These are phyloP conservation scores for Esox niger DNA, from an alignment of 2,113 vertebrate species.

Conservation along the genomic window DNA sequence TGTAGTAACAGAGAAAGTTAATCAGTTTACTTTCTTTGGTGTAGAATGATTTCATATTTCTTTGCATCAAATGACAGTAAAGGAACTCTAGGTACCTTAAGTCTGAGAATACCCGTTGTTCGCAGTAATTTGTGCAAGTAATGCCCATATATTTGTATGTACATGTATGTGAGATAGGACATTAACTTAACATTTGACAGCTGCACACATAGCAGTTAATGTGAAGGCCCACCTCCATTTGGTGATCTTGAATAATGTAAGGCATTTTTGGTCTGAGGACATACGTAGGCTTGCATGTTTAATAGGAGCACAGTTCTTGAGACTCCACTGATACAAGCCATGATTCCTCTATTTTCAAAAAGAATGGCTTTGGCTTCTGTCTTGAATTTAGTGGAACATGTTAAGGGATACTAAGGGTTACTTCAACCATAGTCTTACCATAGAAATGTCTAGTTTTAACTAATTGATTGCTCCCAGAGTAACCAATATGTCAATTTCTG, in stretches of 20 bases:
- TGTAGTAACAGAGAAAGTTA: no score
- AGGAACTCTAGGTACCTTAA: not conserved
- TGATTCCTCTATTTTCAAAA: no score
- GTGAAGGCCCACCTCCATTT: slow-evolving; percentile 7
- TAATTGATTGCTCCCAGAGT: no score
- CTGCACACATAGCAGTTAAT: slow-evolving; percentile 6
- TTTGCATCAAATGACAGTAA: not conserved
- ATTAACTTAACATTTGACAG: slow-evolving; percentile 6
- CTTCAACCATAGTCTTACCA: no score
- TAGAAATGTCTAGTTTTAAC: no score
- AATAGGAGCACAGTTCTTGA: slow-evolving; percentile 11
- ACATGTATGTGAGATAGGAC: not conserved
- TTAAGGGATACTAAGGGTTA: not conserved
- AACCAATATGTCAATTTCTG: no score
- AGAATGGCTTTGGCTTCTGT: not conserved
- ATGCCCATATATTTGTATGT: not conserved
- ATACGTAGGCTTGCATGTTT: slow-evolving; percentile 5
- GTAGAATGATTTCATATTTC: not conserved
- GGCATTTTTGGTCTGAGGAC: slow-evolving; percentile 11
- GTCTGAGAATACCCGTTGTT: not conserved
- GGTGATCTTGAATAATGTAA: slow-evolving; percentile 1
- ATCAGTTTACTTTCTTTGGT: not conserved
- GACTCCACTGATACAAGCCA: not conserved
- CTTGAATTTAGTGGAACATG: not conserved
- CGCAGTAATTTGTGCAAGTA: not conserved